Base-by-base conservation (phyloP, 2,888 invertebrate species). In the Dastarcus helophoroides region DNA sequence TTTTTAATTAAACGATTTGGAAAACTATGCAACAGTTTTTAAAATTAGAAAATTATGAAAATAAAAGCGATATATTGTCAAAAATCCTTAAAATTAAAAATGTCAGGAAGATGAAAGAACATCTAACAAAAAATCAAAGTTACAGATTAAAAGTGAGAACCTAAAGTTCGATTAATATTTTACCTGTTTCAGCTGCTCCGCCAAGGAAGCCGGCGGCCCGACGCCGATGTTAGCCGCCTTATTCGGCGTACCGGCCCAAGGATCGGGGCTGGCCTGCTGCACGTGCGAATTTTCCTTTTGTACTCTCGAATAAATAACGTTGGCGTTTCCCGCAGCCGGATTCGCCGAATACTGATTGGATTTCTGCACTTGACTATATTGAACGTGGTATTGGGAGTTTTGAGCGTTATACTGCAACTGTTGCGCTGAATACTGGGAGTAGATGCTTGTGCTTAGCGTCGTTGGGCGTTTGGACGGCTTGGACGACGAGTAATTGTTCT, bases 161-260 rank as follows among this genome's bases (percentile, higher is more conserved):
- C 6, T 13, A 14, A 26, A n/a, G n/a, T n/a, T n/a, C n/a, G n/a
- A n/a, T n/a, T n/a, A n/a, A n/a, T n/a, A 9, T 14, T 22, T 41
- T 50, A 59, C 84, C 60, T 82, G 83, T 67, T 85, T 85, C 48
- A 88, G 68, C 60, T 88, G 86, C 62, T 86, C 86, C 11, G 85
- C 84, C 44, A 86, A 69, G 33, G 81, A 83, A 41, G 82, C 71
- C 29, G 82, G 79, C 35, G 83, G 82, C 50, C 77, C 78, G 40
- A 67, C 64, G 9, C 65, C 61, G 33, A 65, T 62, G 36, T 47
- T 53, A 13, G 44, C 46, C 12, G 48, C 43, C 32, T 51, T 54
- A 31, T 48, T 51, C 3, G 47, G 44, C 16, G 41, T 46, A 3
- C 53, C 55, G 10, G 47, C 43, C 62, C 60, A 62, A 3, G 59